phyloP scores from a whole-genome alignment of 2,888 invertebrate genomes.

The Ctena decussata region DNA sequence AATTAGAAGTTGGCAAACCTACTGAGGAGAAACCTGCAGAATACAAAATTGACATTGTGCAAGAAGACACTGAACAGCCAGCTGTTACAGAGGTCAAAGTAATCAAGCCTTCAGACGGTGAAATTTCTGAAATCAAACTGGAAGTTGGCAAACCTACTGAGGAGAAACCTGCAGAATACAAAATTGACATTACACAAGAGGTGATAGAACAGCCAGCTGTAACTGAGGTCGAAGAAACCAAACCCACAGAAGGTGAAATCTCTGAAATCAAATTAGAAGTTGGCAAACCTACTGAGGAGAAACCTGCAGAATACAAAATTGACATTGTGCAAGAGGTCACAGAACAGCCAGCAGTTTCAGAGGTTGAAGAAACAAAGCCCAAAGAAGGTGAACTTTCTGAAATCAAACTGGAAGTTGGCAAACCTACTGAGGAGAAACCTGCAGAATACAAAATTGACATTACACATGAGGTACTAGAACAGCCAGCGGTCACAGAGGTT shows the following conservation, averaged over 20 bases:
- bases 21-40: constrained; percentile 46
- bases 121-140: constrained; percentile 12
- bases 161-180: constrained; percentile 35
- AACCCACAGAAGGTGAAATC: constrained; percentile 28
- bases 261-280: constrained; percentile 29
- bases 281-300: constrained; percentile 19
- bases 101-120: constrained; percentile 24
- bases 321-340: constrained; percentile 23
- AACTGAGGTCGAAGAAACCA: constrained; percentile 39
- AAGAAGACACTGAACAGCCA: constrained; percentile 49
- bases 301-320: constrained; percentile 39
- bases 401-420: constrained; percentile 29
- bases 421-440: constrained; percentile 46
- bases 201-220: constrained; percentile 42
- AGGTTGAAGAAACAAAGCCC: constrained; percentile 19
- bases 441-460: constrained; percentile 36
- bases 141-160: constrained; percentile 35
- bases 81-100: constrained; percentile 41
- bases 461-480: constrained; percentile 47
- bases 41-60: constrained; percentile 49
- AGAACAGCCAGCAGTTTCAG: constrained; percentile 18
- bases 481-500: constrained; percentile 54
- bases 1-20: constrained; percentile 35
- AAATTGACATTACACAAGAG: constrained; percentile 48
- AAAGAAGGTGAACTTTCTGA: constrained; percentile 14